A percentile compares a stretch with the other conserved stretches of the same genome.
These are phyloP conservation scores for Coregonus suidteri DNA, from an alignment of 2,797 vertebrate species.

Conservation along the genomic window DNA sequence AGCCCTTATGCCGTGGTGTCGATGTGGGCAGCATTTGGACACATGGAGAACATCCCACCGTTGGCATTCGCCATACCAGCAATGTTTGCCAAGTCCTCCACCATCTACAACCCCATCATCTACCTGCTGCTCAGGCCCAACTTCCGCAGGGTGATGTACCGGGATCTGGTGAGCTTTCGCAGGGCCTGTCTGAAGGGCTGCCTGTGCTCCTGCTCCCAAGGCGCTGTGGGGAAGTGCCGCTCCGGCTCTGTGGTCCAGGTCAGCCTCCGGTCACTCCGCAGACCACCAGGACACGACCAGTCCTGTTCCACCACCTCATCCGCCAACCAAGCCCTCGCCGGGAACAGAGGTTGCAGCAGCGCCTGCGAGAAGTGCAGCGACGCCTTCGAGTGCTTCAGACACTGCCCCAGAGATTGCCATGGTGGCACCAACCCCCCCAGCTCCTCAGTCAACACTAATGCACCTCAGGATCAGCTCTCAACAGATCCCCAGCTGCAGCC, in stretches of 20 bases:
- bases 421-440: slow-evolving; percentile 10
- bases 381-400: slow-evolving; percentile 60
- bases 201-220: slow-evolving; percentile 45
- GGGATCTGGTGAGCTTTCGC: slow-evolving; percentile 58
- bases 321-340: slow-evolving; percentile 29
- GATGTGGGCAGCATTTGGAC: slow-evolving; percentile 81
- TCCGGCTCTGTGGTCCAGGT: slow-evolving; percentile 42
- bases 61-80: slow-evolving; percentile 79
- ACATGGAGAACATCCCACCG: slow-evolving; percentile 73
- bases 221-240: slow-evolving; percentile 18
- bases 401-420: slow-evolving; percentile 53
- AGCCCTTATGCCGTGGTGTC: slow-evolving; percentile 80
- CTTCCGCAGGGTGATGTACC: slow-evolving; percentile 65
- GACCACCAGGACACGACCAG: slow-evolving; percentile 33
- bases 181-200: slow-evolving; percentile 53
- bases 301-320: slow-evolving; percentile 47
- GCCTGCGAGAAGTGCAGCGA: slow-evolving; percentile 49
- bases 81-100: slow-evolving; percentile 82
- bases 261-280: slow-evolving; percentile 40
- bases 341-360: slow-evolving; percentile 19
- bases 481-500: slow-evolving; percentile 22
- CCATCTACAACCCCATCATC: slow-evolving; percentile 78
- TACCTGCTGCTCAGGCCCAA: slow-evolving; percentile 76
- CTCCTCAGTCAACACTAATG: background rate
- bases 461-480: slow-evolving; percentile 19